Evolutionary conservation across 2,888 invertebrate species (phyloP), one percentile per base, ranked within the genome.

Genomic region (Drosophila mimetica): DNA sequence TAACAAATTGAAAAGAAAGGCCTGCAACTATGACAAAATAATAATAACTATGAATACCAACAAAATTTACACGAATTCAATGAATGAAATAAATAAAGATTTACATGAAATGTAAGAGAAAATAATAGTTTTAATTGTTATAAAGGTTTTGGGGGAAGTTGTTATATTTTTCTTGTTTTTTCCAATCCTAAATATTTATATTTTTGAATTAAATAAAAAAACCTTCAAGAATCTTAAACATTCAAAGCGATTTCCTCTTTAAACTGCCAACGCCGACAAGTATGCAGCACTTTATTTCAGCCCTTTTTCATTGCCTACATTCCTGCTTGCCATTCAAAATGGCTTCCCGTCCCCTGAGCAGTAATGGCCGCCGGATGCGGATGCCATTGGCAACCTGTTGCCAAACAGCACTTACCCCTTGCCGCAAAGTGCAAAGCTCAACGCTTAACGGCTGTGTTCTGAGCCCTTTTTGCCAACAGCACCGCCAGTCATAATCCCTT

Each of bases 31-130:
- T 66, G 60, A 66, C 20, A 51, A 37, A 63, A 37, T 41, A 41
- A 54, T 4, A 41, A 52, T 2, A 46, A 69, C 25, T 42, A 61
- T 41, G 41, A 69, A 53, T 53, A 67, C 47, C 55, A 64, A 82
- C 80, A 82, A 82, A 83, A 82, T 82, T 78, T 82, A 82, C 82
- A 82, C 83, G 75, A 71, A 50, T 75, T 73, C 50, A 80, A 79
- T 71, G 53, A 75, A 81, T 46, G 34, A 37, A 52, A 54, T 67
- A 52, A 69, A 80, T 86, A 82, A 82, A 82, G 71, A 78, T 83
- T 86, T 82, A 82, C 82, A 82, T 82, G 22, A 83, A 82, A 82
- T 82, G 82, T 82, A 86, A 70, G 51, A 71, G 50, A 25, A 13
- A 39, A 52, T 50, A 16, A 32, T 25, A 37, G 2, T 13, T 65